phyloP scores from a whole-genome alignment of 1,140 invertebrate genomes.

The Cyclina sinensis region DNA sequence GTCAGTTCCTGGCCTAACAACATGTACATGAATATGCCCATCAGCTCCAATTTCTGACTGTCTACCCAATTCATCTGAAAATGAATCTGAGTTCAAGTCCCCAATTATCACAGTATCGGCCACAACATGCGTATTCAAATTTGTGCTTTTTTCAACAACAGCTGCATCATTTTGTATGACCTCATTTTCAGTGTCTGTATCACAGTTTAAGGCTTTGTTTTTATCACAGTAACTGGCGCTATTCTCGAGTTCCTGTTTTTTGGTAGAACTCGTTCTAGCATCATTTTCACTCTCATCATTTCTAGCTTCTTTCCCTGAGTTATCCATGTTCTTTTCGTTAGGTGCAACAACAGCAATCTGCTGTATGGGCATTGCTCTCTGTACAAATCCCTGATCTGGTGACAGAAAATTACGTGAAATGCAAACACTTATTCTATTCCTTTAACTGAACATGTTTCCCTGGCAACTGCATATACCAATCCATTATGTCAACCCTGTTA shows the following conservation, averaged over 20 bases:
- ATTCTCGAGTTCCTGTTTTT: neutral
- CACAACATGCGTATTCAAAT: constrained; percentile 22
- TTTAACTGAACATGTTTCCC: neutral
- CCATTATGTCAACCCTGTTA: neutral
- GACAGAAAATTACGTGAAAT: neutral
- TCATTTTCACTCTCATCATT: neutral
- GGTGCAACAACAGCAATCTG: constrained; percentile 44
- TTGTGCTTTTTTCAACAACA: neutral
- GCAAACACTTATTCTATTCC: neutral
- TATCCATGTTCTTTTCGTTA: neutral
- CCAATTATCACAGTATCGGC: constrained; percentile 62
- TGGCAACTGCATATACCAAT: neutral
- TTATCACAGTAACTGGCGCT: neutral
- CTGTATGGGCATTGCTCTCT: constrained; percentile 48
- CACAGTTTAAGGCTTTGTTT: constrained; percentile 16
- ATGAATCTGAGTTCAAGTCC: constrained; percentile 47
- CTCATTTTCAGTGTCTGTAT: neutral
- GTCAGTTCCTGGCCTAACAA: neutral
- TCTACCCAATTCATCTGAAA: constrained; percentile 33
- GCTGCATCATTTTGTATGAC: neutral
- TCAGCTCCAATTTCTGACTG: neutral
- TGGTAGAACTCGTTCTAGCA: neutral
- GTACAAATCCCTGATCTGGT: neutral
- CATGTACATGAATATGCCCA: neutral
- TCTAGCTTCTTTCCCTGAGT: neutral